Conservation (phyloP, 1,140 invertebrate species). For the Drosophila subpulchrella region DNA sequence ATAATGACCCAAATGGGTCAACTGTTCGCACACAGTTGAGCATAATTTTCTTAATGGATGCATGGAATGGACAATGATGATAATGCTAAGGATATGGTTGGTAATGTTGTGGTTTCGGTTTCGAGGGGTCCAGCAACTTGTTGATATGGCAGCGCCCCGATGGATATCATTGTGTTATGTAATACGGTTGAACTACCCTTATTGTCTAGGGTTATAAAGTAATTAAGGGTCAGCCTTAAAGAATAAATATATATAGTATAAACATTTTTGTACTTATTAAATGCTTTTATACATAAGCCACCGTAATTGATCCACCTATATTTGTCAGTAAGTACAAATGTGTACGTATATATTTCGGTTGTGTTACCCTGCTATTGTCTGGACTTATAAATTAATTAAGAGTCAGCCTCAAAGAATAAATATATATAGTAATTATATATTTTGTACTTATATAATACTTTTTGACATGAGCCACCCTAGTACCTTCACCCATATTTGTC, state of each 20-base stretch:
- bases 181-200: constrained; percentile 14
- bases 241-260: background rate
- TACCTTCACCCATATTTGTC: background rate
- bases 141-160: constrained; percentile 64
- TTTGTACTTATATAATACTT: background rate
- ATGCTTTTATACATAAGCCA: background rate
- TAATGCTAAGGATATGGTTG: constrained; percentile 6
- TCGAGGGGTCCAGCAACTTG: constrained; percentile 42
- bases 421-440: too few species aligned
- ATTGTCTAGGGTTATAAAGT: background rate
- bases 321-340: background rate
- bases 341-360: too few species aligned
- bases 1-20: constrained; percentile 66
- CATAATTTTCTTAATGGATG: constrained; percentile 70
- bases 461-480: background rate
- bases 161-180: constrained; percentile 43
- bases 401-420: background rate
- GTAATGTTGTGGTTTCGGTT: constrained; percentile 11
- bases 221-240: constrained; percentile 3
- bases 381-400: background rate
- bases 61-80: constrained; percentile 11
- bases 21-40: constrained; percentile 10
- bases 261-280: too few species aligned
- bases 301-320: background rate
- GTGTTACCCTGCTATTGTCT: background rate